Base-by-base conservation (phyloP, 2,888 invertebrate genomes). In the Synanthedon vespiformis region DNA sequence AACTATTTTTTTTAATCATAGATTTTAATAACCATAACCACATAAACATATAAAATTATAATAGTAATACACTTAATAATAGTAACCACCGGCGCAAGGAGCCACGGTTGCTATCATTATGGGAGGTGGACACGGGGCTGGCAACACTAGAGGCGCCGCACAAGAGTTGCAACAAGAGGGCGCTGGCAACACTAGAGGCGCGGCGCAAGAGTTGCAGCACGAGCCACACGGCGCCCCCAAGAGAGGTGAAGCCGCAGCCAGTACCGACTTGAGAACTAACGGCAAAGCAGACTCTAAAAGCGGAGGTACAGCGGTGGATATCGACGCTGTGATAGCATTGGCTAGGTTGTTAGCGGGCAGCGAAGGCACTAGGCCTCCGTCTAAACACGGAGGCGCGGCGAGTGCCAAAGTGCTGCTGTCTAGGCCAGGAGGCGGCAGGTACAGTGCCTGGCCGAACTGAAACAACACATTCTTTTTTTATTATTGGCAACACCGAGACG, bases 221-320 rank as follows among this genome's bases (percentile, higher is more conserved):
- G 52, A 41, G 6, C 50, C 27, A 40, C 49, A 53, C 8, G 41
- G 54, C 59, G 57, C 55, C 0, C 40, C 64, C 2, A 78, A 49
- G 51, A 77, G 48, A 2, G 77, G 78, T 0, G 34, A 6, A 12
- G 50, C 1, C 5, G 50, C 50, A 10, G 69, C 61, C 47, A 79
- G 53, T 4, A 71, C 74, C 2, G 78, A 74, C 1, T 72, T 67
- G 40, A 78, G 52, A 11, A 77, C 65, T 0, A 70, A 62, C 0
- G 77, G 77, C 40, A 76, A 51, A 0, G 76, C 74, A 0, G 72
- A 69, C 11, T 73, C 58, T 11, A 70, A 54, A 3, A 70, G 54
- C 4, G 68, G 64, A 0, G 72, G 72, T 0, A 72, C 40, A 0
- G 70, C 61, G 2, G 65, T 59, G 0, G 68, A 53, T 4, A 72